Conservation (phyloP, 2,888 invertebrate genomes). For the Diaprepes abbreviatus region DNA sequence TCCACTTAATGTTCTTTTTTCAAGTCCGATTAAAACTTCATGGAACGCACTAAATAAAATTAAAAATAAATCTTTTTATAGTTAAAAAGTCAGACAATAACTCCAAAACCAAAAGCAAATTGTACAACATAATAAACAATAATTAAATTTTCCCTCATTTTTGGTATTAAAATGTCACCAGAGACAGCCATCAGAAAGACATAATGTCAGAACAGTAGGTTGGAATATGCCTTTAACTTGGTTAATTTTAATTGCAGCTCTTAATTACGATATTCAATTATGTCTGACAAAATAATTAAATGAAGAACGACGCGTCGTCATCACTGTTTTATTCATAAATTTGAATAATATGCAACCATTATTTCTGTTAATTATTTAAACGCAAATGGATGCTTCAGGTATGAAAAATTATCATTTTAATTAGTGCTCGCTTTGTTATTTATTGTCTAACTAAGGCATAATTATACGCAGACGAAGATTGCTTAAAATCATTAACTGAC, state of each 20-base stretch:
- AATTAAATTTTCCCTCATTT: conserved; percentile 31
- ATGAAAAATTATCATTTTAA: conserved; percentile 21
- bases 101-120: neutral
- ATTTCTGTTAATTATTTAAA: conserved; percentile 23
- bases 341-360: conserved; percentile 31
- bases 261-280: conserved; percentile 32
- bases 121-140: conserved; percentile 15
- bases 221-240: conserved; percentile 27
- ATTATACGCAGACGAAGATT: neutral
- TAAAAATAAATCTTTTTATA: no score
- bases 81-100: neutral
- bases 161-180: conserved; percentile 25
- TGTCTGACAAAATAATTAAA: conserved; percentile 29
- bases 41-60: no score
- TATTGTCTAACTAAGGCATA: neutral
- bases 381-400: conserved; percentile 6
- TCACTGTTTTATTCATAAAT: conserved; percentile 29
- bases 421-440: neutral
- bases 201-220: conserved; percentile 24
- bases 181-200: conserved; percentile 11
- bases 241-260: conserved; percentile 35
- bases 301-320: conserved; percentile 22
- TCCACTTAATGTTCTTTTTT: no score
- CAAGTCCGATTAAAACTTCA: no score
- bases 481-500: no score